Evolutionary conservation across 1,140 invertebrate species (phyloP).

Genomic region (Drosophila burlai): DNA sequence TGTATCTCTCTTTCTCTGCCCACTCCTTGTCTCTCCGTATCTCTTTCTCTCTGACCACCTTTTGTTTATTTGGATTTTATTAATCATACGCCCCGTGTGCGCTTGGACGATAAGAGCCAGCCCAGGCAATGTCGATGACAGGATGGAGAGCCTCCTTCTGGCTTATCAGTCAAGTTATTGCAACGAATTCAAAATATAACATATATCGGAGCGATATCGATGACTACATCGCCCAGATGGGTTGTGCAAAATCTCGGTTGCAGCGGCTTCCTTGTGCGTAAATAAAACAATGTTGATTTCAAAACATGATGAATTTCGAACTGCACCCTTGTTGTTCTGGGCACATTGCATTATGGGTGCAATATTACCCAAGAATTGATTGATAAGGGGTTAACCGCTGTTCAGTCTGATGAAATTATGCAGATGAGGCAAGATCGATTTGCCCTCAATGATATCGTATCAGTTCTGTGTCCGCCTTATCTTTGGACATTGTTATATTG

Average conservation of each 20-base stretch:
- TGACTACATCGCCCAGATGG: conserved; percentile 48
- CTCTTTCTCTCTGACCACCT: background rate
- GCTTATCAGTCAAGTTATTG: conserved; percentile 73
- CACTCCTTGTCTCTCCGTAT: conserved; percentile 5
- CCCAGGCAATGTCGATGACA: conserved; percentile 48
- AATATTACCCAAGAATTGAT: conserved; percentile 33
- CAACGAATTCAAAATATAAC: conserved; percentile 37
- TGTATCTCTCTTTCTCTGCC: background rate
- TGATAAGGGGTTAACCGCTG: conserved; percentile 23
- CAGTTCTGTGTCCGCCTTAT: background rate
- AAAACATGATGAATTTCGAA: conserved; percentile 10
- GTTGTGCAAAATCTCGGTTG: conserved; percentile 56
- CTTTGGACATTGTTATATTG: background rate
- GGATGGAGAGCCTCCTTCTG: conserved; percentile 10
- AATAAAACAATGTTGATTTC: conserved; percentile 21
- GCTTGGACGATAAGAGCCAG: conserved; percentile 64
- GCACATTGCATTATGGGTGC: conserved; percentile 34
- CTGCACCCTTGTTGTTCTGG: conserved; percentile 56
- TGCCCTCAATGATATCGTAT: background rate
- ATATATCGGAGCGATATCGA: conserved; percentile 56
- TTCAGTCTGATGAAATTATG: conserved; percentile 38
- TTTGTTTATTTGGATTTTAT: conserved; percentile 55
- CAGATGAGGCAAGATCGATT: conserved; percentile 40
- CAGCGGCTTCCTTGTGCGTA: conserved; percentile 64
- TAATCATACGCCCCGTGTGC: conserved; percentile 66